Evolutionary conservation across 2,888 invertebrate genomes (phyloP), one percentile per base, ranked within the genome.

Genomic region (Plusia festucae): DNA sequence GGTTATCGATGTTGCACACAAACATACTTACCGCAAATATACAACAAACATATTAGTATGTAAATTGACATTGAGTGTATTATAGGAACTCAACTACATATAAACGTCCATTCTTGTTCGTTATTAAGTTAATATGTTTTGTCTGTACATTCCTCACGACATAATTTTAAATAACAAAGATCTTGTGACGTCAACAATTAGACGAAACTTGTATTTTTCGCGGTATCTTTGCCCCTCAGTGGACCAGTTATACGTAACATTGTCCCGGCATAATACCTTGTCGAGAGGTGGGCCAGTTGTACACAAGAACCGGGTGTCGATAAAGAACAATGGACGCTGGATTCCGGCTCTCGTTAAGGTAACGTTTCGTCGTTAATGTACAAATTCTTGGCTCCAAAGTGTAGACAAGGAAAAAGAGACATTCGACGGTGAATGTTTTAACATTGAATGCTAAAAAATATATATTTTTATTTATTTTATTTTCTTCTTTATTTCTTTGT

Each of bases 31-130:
- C 64, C 69, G 56, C 62, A 69, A 66, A 70, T 62, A 70, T 16
- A 46, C 46, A 30, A 34, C 56, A 30, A 62, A 62, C 60, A 65
- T 62, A 68, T 63, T 66, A 51, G 49, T 66, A 66, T 68, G 62
- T 65, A 68, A 73, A 66, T 27, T 67, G 56, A 54, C 59, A 65
- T 66, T 70, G 61, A 30, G 44, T 53, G 60, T 46, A 56, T 52
- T 40, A 15, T 53, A 24, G 16, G 46, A 22, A 59, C 51, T 55
- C 53, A 55, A 60, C 16, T 53, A n/a, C n/a, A n/a, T n/a, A 27
- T 60, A 34, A 64, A 54, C 49, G 53, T 52, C 5, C 58, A 53
- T n/a, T 55, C 24, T 20, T 20, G 51, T 32, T 30, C 13, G 18
- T 44, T 13, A 49, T 49, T 49, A 49, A 49, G 18, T 11, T 49